These are phyloP conservation scores for Cathartes aura DNA, from an alignment of 2,113 vertebrate genomes.

Conservation along the genomic window DNA sequence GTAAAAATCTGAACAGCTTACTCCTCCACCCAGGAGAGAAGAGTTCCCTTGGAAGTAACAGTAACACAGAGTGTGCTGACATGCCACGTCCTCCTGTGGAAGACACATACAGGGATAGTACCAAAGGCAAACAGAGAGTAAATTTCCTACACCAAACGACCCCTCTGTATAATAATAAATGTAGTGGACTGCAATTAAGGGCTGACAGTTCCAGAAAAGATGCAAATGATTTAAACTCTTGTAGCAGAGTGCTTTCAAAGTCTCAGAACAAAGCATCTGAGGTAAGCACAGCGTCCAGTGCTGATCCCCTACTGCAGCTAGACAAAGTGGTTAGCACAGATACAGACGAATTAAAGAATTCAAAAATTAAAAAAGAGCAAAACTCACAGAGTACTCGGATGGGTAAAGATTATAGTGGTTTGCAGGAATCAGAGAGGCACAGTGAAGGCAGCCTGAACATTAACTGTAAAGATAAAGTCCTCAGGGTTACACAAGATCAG, in stretches of 20 bases:
- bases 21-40: background rate
- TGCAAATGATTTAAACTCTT: background rate
- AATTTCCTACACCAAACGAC: background rate
- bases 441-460: background rate
- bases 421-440: background rate
- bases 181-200: background rate
- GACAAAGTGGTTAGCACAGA: background rate
- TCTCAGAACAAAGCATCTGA: slow-evolving; percentile 24
- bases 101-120: background rate
- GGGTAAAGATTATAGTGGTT: background rate
- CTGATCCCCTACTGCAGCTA: background rate
- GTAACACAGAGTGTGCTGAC: background rate
- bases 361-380: background rate
- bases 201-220: background rate
- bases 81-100: background rate
- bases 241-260: slow-evolving; percentile 22
- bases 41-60: background rate
- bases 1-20: slow-evolving; percentile 1
- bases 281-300: background rate
- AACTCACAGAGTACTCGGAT: background rate
- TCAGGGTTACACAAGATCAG: background rate
- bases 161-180: background rate
- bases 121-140: background rate
- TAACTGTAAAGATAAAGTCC: background rate
- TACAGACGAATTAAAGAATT: background rate